Conservation (phyloP, 2,797 vertebrate species). For the Crypturellus tataupa region DNA sequence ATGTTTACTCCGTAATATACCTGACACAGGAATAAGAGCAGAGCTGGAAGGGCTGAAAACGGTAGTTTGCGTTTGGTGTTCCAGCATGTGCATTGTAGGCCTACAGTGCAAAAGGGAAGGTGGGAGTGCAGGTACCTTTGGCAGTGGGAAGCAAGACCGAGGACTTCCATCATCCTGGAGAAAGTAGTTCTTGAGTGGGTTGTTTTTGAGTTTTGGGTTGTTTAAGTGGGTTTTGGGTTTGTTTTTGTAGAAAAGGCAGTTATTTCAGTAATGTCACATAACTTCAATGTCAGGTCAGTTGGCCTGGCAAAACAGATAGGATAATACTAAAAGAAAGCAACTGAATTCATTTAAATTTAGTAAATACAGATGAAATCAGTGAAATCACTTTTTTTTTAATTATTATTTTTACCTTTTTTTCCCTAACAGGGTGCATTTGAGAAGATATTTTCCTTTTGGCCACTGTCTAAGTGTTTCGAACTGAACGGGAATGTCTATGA, state of each 20-base stretch:
- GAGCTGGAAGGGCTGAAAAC: background rate
- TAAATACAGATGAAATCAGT: background rate
- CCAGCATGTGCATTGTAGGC: accelerated
- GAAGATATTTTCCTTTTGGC: conserved; percentile 94
- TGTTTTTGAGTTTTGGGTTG: accelerated
- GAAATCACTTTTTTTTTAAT: background rate
- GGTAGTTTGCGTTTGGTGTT: background rate
- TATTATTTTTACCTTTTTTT: conserved; percentile 64
- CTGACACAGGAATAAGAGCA: background rate
- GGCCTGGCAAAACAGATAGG: background rate
- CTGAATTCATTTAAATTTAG: background rate
- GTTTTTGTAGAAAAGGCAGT: background rate
- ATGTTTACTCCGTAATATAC: background rate
- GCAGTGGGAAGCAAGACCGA: background rate
- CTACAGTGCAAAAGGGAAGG: background rate
- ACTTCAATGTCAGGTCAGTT: background rate
- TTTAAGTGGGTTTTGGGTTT: background rate
- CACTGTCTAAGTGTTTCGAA: conserved; percentile 93
- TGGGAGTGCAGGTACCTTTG: background rate
- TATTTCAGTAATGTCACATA: background rate
- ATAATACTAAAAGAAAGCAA: background rate
- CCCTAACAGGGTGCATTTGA: conserved; percentile 90
- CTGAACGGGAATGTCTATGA: conserved; percentile 94
- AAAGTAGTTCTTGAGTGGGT: background rate
- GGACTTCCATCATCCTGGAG: background rate